A percentile compares a stretch with the other conserved stretches of the same genome.
phyloP scores from a whole-genome alignment of 2,113 vertebrate species.

The Peromyscus maniculatus region DNA sequence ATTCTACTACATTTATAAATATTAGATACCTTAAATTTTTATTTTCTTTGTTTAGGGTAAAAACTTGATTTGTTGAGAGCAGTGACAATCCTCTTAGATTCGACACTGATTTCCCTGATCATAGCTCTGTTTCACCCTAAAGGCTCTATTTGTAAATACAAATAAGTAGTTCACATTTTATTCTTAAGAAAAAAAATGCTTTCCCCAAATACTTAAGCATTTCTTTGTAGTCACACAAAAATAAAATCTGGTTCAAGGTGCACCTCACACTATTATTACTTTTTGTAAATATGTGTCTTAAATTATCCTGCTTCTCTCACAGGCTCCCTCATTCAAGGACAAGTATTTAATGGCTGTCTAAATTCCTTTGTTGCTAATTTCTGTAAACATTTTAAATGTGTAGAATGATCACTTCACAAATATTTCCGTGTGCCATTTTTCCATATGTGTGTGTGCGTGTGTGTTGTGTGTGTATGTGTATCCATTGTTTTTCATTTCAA shows the following conservation, averaged over 20 bases:
- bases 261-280: neutral
- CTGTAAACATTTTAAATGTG: constrained; percentile 19
- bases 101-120: neutral
- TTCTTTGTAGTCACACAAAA: constrained; percentile 22
- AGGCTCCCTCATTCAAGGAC: neutral
- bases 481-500: neutral
- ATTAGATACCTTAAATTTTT: neutral
- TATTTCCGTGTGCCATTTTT: neutral
- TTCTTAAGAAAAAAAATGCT: neutral
- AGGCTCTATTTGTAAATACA: neutral
- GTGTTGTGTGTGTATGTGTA: no score
- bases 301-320: neutral
- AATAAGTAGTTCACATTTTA: constrained; percentile 20
- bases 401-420: neutral
- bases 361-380: neutral
- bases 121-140: neutral
- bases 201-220: neutral
- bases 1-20: neutral
- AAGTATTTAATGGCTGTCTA: neutral
- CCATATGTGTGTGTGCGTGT: neutral
- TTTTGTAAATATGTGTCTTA: neutral
- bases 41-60: neutral
- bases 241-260: neutral
- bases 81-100: neutral
- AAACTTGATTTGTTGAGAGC: neutral